Conservation (phyloP, 2,113 vertebrate genomes). For the Canis aureus region DNA sequence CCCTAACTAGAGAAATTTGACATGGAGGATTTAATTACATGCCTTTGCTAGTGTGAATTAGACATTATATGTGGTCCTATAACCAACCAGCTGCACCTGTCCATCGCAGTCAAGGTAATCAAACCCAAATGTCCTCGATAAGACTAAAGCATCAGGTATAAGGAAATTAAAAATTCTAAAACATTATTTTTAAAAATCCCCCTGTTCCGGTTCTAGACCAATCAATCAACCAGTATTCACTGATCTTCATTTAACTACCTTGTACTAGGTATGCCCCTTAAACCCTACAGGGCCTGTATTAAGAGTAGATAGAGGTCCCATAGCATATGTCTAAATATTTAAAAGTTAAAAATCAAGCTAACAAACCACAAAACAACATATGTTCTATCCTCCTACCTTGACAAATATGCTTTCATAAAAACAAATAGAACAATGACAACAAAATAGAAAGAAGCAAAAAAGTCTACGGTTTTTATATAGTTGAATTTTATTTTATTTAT, state of each 20-base stretch:
- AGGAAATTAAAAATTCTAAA: background rate
- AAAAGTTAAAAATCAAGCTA: conserved; percentile 36
- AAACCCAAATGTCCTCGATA: background rate
- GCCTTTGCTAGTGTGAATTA: background rate
- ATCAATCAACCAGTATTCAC: background rate
- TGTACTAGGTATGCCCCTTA: background rate
- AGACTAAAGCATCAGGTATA: background rate
- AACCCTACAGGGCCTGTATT: background rate
- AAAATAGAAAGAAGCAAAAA: background rate
- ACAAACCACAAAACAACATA: background rate
- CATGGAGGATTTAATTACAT: background rate
- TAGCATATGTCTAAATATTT: background rate
- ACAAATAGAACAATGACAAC: background rate
- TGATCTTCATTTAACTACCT: background rate
- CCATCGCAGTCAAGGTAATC: background rate
- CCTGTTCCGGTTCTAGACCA: background rate
- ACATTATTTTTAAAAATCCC: background rate
- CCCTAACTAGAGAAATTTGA: background rate
- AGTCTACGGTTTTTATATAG: background rate
- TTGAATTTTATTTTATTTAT: background rate
- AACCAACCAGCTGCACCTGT: background rate
- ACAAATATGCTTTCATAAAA: conserved; percentile 5
- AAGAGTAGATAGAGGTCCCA: background rate
- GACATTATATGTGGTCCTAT: background rate
- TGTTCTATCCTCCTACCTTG: background rate